Percentiles rank a stretch among this genome's conserved stretches.
These are phyloP conservation scores for Drosophila anomelani DNA, from an alignment of 2,888 invertebrate species.

Conservation along the genomic window DNA sequence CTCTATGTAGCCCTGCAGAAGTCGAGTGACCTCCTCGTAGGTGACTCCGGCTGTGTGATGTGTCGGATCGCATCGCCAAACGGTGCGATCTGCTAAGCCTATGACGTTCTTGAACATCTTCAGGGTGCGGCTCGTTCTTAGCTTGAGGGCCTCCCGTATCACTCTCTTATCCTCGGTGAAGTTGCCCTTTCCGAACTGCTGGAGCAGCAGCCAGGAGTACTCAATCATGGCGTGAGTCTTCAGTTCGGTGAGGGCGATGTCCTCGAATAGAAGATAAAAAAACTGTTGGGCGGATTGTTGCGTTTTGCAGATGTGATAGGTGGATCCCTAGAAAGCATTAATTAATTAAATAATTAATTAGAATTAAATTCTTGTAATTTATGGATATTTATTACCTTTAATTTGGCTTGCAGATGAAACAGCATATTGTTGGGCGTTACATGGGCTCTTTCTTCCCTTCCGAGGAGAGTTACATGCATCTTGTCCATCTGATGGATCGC, in stretches of 20 bases:
- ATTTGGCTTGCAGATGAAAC: background rate
- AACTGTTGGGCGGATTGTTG: constrained; percentile 93
- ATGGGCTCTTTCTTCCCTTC: background rate
- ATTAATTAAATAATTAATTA: background rate
- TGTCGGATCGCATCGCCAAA: constrained; percentile 92
- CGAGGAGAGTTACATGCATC: background rate
- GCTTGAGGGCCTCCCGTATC: constrained; percentile 88
- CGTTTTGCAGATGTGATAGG: constrained; percentile 86
- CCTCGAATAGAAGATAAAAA: constrained; percentile 91
- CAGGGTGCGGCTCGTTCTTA: constrained; percentile 88
- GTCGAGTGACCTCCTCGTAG: constrained; percentile 91
- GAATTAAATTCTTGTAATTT: background rate
- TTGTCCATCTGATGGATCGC: background rate
- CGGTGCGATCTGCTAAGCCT: constrained; percentile 87
- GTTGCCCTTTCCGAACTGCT: constrained; percentile 90
- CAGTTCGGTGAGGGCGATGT: constrained; percentile 92
- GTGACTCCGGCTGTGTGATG: constrained; percentile 87
- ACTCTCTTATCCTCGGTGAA: constrained; percentile 90
- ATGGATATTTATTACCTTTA: background rate
- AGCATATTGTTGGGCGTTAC: background rate
- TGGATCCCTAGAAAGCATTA: background rate
- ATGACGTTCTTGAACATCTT: constrained; percentile 89
- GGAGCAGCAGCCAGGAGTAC: constrained; percentile 94
- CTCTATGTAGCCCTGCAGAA: constrained; percentile 94
- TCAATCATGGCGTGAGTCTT: constrained; percentile 96